A percentile compares a stretch with the other conserved stretches of the same genome.
Conservation (phyloP, 1,140 invertebrate genomes). For the Drosophila aff. region DNA sequence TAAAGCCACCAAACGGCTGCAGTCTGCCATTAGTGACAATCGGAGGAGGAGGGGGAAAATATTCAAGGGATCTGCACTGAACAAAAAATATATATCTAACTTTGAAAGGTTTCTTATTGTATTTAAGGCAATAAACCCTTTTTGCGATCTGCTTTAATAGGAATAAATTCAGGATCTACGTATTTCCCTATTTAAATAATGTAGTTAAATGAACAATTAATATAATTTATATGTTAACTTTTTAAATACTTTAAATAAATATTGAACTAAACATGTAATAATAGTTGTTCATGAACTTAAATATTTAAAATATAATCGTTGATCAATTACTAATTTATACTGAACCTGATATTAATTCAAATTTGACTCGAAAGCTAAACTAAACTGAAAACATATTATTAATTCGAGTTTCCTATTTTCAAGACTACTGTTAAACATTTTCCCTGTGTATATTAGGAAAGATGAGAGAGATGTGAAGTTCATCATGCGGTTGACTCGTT, state of each 20-base stretch:
- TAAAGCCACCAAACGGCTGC: conserved; percentile 68
- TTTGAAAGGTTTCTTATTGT: background rate
- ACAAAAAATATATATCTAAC: background rate
- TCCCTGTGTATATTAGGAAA: background rate
- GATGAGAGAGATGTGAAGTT: too few relatives aligned
- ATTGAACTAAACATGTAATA: too few relatives aligned
- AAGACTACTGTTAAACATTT: background rate
- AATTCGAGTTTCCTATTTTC: background rate
- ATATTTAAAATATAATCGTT: background rate
- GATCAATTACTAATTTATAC: background rate
- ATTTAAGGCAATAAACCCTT: background rate
- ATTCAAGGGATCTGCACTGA: conserved; percentile 1
- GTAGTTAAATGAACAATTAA: too few relatives aligned
- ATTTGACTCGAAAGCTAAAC: background rate
- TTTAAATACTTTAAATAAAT: too few relatives aligned
- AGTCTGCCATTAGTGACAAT: conserved; percentile 58
- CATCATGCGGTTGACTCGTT: conserved; percentile 61
- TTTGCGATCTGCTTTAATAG: background rate
- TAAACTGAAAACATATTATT: too few relatives aligned
- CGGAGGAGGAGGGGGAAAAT: background rate
- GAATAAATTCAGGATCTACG: background rate
- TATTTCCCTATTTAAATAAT: background rate
- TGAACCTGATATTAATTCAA: background rate
- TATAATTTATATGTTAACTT: too few relatives aligned
- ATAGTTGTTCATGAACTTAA: too few relatives aligned